Evolutionary conservation across 2,797 vertebrate species (phyloP).

Genomic region (Gastrophryne carolinensis): DNA sequence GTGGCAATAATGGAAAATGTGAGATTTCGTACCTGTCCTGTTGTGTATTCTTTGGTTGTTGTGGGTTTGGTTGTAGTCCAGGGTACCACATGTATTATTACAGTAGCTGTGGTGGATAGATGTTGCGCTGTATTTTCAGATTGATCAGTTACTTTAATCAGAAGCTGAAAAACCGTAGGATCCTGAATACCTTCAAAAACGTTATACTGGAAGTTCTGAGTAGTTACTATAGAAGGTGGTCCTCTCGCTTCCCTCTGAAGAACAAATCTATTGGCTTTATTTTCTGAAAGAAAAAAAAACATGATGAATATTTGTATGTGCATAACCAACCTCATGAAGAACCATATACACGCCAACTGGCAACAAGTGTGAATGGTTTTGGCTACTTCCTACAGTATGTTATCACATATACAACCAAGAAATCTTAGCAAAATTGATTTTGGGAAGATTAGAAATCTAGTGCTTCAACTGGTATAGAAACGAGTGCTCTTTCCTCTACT

Average conservation of each 20-base stretch:
- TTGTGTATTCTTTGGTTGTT: conserved; percentile 19
- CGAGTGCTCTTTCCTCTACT: too few species aligned
- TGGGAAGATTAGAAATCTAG: too few species aligned
- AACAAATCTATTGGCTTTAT: conserved; percentile 58
- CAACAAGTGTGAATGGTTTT: too few species aligned
- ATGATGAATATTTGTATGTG: too few species aligned
- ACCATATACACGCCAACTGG: too few species aligned
- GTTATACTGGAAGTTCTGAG: conserved; percentile 55
- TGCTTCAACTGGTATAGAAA: too few species aligned
- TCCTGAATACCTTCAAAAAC: conserved; percentile 54
- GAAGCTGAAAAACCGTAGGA: conserved; percentile 51
- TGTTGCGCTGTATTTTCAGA: conserved; percentile 56
- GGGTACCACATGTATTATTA: conserved; percentile 55
- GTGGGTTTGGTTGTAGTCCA: conserved; percentile 40
- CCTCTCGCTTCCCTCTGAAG: conserved; percentile 51
- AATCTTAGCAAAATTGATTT: too few species aligned
- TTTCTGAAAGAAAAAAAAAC: conserved; percentile 55
- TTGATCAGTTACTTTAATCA: conserved; percentile 63
- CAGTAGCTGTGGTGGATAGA: conserved; percentile 52
- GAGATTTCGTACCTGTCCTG: conserved; percentile 50
- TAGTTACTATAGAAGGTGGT: conserved; percentile 53
- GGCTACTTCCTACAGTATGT: too few species aligned
- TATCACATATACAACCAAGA: too few species aligned
- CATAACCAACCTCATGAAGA: too few species aligned
- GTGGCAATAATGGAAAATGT: too few species aligned